phyloP scores from a whole-genome alignment of 1,140 invertebrate species.

The Brachionus rubens region DNA sequence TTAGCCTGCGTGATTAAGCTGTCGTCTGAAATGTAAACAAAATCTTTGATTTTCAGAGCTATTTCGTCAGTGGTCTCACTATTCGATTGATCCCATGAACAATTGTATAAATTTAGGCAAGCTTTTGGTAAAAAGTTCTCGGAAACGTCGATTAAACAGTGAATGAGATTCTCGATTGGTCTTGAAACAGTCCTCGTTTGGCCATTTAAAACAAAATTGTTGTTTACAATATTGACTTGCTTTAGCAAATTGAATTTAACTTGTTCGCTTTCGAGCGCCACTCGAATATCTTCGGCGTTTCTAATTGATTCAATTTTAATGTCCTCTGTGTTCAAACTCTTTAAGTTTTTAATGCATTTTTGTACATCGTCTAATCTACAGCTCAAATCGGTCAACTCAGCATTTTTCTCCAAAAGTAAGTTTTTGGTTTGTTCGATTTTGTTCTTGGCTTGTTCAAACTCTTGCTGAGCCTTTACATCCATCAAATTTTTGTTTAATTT shows the following conservation, averaged over 20 bases:
- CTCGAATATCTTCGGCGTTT: not conserved
- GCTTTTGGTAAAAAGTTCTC: not conserved
- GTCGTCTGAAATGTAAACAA: not conserved
- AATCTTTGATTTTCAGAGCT: not conserved
- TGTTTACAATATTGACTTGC: not conserved
- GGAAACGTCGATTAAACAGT: not conserved
- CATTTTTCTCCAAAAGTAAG: not conserved
- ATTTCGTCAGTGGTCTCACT: not conserved
- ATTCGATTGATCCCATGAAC: not conserved
- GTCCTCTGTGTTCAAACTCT: not conserved
- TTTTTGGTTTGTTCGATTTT: not conserved
- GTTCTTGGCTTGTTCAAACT: not conserved
- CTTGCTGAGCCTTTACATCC: not conserved
- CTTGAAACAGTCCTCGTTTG: not conserved
- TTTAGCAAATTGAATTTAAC: conserved; percentile 5
- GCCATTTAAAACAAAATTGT: not conserved
- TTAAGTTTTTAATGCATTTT: not conserved
- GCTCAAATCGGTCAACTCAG: not conserved
- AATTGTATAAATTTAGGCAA: not conserved
- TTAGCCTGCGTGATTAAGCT: not conserved
- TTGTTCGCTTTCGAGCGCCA: not conserved
- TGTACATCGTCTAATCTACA: conserved; percentile 12
- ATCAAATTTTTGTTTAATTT: not conserved
- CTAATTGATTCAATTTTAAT: not conserved
- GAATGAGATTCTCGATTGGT: not conserved